Conservation (phyloP, 92 coral and sea anemone species). For the Scolanthus callimorphus region DNA sequence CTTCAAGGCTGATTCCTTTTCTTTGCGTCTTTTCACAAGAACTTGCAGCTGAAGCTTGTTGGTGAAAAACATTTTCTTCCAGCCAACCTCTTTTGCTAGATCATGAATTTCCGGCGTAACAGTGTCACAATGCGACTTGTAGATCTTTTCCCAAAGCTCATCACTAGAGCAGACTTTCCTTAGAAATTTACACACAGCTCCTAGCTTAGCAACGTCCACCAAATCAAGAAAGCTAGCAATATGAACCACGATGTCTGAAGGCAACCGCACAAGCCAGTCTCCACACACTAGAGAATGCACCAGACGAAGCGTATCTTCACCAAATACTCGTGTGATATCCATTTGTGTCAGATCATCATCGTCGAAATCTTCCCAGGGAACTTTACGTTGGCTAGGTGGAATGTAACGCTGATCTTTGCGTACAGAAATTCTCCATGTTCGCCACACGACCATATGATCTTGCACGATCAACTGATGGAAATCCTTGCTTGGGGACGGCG, state of each 20-base stretch:
- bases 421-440: conserved; percentile 92
- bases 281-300: conserved; percentile 92
- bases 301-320: conserved; percentile 79
- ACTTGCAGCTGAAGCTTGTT: conserved; percentile 92
- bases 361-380: conserved; percentile 90
- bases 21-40: conserved; percentile 81
- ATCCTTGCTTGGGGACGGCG: conserved; percentile 99
- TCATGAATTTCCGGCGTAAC: conserved; percentile 75
- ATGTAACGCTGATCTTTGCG: conserved; percentile 93
- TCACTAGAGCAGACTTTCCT: conserved; percentile 91
- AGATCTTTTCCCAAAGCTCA: conserved; percentile 92
- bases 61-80: conserved; percentile 92
- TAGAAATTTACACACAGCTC: conserved; percentile 85
- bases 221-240: conserved; percentile 79
- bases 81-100: conserved; percentile 84
- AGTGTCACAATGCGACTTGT: conserved; percentile 82
- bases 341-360: conserved; percentile 80
- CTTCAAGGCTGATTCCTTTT: conserved; percentile 45
- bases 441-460: conserved; percentile 79
- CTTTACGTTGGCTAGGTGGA: conserved; percentile 89
- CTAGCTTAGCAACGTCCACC: conserved; percentile 79
- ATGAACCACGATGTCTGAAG: conserved; percentile 60
- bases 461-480: conserved; percentile 91
- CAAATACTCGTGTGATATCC: conserved; percentile 88
- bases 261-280: conserved; percentile 96